Evolutionary conservation across 2,113 vertebrate species (phyloP).

Genomic region (Lycaon pictus): DNA sequence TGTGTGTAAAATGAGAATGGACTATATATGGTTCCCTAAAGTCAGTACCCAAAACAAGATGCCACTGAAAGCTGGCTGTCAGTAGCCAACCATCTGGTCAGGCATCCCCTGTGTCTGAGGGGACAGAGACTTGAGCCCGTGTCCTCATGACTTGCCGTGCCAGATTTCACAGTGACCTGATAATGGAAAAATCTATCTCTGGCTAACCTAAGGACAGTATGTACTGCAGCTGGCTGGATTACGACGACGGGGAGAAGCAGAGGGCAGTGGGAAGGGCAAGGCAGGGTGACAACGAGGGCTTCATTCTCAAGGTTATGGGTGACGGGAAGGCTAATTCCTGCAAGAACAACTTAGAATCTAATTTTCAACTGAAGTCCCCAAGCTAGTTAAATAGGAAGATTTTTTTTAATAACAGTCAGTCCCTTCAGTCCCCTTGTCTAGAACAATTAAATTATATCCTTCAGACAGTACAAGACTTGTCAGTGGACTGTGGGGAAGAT

Average conservation of each 20-base stretch:
- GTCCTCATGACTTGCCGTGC: constrained; percentile 54
- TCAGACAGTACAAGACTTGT: constrained; percentile 98
- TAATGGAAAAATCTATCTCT: neutral
- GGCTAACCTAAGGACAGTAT: constrained; percentile 61
- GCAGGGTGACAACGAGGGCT: constrained; percentile 55
- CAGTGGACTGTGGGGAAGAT: constrained; percentile 92
- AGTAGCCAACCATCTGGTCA: constrained; percentile 41
- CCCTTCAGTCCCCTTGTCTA: constrained; percentile 58
- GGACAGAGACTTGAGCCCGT: neutral
- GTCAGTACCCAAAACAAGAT: constrained; percentile 79
- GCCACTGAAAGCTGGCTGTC: constrained; percentile 58
- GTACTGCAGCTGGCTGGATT: constrained; percentile 49
- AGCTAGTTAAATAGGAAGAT: constrained; percentile 79
- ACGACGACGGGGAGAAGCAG: neutral
- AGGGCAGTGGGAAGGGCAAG: neutral
- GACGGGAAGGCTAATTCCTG: constrained; percentile 74
- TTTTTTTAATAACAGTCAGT: constrained; percentile 61
- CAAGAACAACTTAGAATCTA: constrained; percentile 79
- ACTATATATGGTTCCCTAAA: constrained; percentile 81
- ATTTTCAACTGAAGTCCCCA: constrained; percentile 80
- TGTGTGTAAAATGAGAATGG: constrained; percentile 80
- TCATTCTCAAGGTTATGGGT: constrained; percentile 65
- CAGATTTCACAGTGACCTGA: constrained; percentile 82
- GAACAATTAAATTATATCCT: constrained; percentile 69
- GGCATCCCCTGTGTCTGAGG: constrained; percentile 62